These are phyloP conservation scores for Acronicta leporina DNA, from an alignment of 2,888 invertebrate genomes.

Conservation along the genomic window DNA sequence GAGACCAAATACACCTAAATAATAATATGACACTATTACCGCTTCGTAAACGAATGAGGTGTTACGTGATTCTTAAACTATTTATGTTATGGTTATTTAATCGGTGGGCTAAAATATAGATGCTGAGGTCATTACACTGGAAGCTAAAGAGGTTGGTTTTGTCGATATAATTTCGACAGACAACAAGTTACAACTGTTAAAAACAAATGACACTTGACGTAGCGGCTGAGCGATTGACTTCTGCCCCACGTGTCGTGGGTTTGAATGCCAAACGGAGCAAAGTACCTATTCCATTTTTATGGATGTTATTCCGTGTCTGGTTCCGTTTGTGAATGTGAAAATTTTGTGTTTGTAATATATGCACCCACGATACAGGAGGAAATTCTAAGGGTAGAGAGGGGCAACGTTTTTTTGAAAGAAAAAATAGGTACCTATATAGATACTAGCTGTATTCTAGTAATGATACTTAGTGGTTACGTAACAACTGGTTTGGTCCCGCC, in stretches of 20 bases:
- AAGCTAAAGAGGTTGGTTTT: conserved; percentile 37
- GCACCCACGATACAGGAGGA: too few relatives aligned
- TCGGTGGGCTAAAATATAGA: conserved; percentile 14
- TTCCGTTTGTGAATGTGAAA: too few relatives aligned
- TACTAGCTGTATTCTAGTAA: not conserved
- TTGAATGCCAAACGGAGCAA: too few relatives aligned
- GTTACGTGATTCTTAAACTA: conserved; percentile 43
- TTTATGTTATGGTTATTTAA: conserved; percentile 25
- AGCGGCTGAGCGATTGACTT: too few relatives aligned
- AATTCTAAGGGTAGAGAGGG: too few relatives aligned
- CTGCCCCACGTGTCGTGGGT: too few relatives aligned
- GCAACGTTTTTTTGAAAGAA: too few relatives aligned
- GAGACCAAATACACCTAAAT: conserved; percentile 69
- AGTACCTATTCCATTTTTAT: too few relatives aligned
- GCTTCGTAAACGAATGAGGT: conserved; percentile 36
- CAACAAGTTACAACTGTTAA: conserved; percentile 16
- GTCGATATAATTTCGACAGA: conserved; percentile 35
- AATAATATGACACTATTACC: conserved; percentile 60
- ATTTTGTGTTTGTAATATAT: too few relatives aligned
- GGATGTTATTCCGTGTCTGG: too few relatives aligned
- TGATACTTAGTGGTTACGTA: conserved; percentile 27
- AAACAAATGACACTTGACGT: too few relatives aligned
- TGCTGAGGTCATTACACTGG: conserved; percentile 37
- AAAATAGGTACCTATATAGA: too few relatives aligned
- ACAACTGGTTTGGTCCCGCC: conserved; percentile 40